Base-by-base conservation (phyloP, 2,888 invertebrate species). In the Holacanthella duospinosa region DNA sequence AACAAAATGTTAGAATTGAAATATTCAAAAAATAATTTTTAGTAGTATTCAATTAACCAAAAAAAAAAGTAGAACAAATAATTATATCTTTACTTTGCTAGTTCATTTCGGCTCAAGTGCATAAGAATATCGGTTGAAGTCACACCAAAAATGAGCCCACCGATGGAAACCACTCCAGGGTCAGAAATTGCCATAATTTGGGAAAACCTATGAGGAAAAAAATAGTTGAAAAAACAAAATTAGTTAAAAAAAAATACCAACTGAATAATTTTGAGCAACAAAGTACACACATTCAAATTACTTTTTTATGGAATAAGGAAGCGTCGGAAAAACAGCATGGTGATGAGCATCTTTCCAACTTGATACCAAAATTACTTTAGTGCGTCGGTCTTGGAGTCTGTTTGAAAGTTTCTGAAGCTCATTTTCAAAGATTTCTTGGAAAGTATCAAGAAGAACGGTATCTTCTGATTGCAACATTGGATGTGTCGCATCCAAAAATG, bases 101-200 rank as follows among this genome's bases (percentile, higher is more conserved):
- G 82, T 78, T 93, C 93, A 74, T 87, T 86, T 74, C 85, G 85
- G 55, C 87, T 84, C 29, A 94, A 78, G 75, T 93, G 89, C 80
- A 89, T 86, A 9, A 94, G 78, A 53, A 88, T 80, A 76, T 95
- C 95, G 0, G 86, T 85, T 28, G 92, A 86, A 2, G 92, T 93
- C 28, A 87, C 78, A 0, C 87, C 91, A 63, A 95, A 78, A 2
- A 85, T 77, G 0, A 93, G 76, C 2, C 91, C 92, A 72, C 86
- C 84, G 59, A 94, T 79, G 74, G 85, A 83, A 2, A 95, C 75
- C 24, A 87, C 81, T 72, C 87, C 85, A 0, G 94, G 95, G 80
- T 94, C 93, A 0, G 91, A 84, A 69, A 88, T 77, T 72, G 87
- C 82, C 64, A 83, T 82, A 1, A 89, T 76, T 76, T 87, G 86